These are phyloP conservation scores for Semicossyphus pulcher DNA, from an alignment of 2,113 vertebrate genomes.

Conservation along the genomic window DNA sequence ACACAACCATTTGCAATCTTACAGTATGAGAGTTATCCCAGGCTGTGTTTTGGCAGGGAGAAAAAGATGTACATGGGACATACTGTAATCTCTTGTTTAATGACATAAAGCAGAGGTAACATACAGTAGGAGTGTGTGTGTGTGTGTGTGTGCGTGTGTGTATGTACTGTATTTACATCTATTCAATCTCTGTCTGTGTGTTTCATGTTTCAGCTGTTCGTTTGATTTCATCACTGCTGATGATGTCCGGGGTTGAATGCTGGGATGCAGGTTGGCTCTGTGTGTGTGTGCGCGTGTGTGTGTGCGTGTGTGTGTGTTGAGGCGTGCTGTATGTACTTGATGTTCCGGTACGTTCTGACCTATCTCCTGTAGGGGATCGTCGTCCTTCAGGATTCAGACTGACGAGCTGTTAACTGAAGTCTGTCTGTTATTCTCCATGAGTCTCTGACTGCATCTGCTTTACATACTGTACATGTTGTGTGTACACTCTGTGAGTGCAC, in stretches of 20 bases:
- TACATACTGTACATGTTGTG: background rate
- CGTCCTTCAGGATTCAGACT: constrained; percentile 36
- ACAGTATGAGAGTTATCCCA: no score
- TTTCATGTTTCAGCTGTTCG: constrained; percentile 16
- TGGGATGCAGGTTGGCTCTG: background rate
- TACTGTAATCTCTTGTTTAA: no score
- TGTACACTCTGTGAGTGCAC: fast-evolving
- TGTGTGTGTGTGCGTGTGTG: no score
- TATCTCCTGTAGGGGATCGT: background rate
- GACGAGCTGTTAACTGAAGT: constrained; percentile 23
- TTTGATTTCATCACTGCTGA: constrained; percentile 19
- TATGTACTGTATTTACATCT: background rate
- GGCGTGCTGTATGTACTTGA: constrained; percentile 12
- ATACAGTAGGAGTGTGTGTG: no score
- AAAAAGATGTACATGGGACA: no score
- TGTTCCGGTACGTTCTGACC: constrained; percentile 35
- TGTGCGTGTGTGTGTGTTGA: constrained; percentile 15
- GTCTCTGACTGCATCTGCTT: background rate
- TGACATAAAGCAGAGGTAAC: background rate
- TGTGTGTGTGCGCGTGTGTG: constrained; percentile 18
- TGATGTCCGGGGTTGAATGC: background rate
- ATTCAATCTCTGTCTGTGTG: background rate
- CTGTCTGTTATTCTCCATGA: background rate
- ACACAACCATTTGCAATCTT: no score
- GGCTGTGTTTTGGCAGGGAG: no score